Conservation (phyloP, 2,113 vertebrate genomes). For the Ptyas mucosa region DNA sequence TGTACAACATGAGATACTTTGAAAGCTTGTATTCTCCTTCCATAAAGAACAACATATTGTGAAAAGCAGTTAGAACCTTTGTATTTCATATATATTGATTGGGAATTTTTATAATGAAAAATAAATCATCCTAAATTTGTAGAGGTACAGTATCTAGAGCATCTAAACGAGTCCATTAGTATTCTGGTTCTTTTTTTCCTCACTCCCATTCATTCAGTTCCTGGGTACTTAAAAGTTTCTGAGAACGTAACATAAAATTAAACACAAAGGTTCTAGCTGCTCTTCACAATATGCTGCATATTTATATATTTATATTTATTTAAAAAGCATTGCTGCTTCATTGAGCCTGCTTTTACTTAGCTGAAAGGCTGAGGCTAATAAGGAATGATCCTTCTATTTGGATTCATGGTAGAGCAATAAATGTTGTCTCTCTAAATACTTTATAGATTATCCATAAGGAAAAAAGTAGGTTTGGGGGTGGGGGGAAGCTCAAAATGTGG, state of each 20-base stretch:
- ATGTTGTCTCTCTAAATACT: neutral
- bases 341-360: neutral
- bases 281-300: no score
- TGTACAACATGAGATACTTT: neutral
- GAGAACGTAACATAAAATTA: no score
- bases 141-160: no score
- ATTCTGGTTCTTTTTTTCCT: no score
- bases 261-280: no score
- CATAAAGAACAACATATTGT: neutral
- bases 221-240: no score
- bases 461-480: neutral
- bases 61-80: neutral
- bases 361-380: conserved; percentile 27
- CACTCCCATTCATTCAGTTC: no score
- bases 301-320: neutral
- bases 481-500: neutral
- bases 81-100: no score
- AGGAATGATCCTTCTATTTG: neutral
- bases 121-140: no score
- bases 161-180: no score
- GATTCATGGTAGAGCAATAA: neutral
- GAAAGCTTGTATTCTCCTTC: neutral
- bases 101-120: no score
- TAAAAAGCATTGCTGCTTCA: neutral
- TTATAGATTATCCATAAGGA: neutral